Base-by-base conservation (phyloP, 2,113 vertebrate species). In the Embiotoca jacksoni region DNA sequence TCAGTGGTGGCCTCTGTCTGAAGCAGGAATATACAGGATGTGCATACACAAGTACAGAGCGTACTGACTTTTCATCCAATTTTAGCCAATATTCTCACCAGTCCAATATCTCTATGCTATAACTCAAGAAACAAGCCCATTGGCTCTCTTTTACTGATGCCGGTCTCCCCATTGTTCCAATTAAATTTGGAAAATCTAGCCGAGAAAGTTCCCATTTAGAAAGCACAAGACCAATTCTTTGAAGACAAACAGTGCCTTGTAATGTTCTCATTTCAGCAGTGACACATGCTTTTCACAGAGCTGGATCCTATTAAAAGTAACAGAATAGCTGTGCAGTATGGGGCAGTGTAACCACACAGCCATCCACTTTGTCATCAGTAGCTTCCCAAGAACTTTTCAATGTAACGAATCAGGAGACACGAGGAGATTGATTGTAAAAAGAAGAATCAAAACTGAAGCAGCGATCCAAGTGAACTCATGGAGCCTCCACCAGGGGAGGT, bases 161-260 rank as follows among this genome's bases (percentile, higher is more conserved):
- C 3, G 2, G 7, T 23, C 10, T 78, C 80, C 52, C 8, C 72
- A 82, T 47, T 1, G 5, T 75, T 87, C 55, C 52, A 66, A 66
- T 86, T 84, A 80, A 79, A 82, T 63, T n/a, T 15, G 30, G 44
- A 52, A 75, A 73, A 15, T 7, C 59, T 67, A 72, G 57, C 81
- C 84, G 79, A 77, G 55, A 86, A 83, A 80, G 68, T 81, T 73
- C 44, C 70, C 83, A 50, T 84, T 91, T 71, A 82, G 47, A 61
- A 55, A 72, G 53, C 53, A 53, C 41, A 64, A 72, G 66, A 69
- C 41, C 84, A 83, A 50, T 14, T 49, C 32, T 76, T 71, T 82
- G 74, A 61, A 75, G 72, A 83, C 74, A 57, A 80, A 66, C 11
- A 46, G 31, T 54, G 11, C 32, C 63, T 78, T 46, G 62, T 57